Base-by-base conservation (phyloP, 1,140 invertebrate genomes). In the Sinonovacula constricta region DNA sequence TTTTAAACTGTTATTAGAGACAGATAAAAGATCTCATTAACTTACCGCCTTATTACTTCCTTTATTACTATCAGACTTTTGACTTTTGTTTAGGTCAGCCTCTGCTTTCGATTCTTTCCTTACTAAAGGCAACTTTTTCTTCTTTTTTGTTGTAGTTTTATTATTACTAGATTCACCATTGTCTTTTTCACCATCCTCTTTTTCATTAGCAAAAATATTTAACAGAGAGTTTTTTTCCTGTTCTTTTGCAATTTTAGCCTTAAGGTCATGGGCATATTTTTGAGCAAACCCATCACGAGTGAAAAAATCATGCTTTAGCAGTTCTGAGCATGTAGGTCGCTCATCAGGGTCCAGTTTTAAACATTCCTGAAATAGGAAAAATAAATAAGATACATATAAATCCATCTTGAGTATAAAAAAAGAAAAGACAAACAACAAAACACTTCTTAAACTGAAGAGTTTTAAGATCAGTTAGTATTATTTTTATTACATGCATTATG, bases 241-340 rank as follows among this genome's bases (percentile, higher is more conserved):
- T 86, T 96, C 94, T 85, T 93, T 93, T 0, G 93, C 92, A 4
- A 95, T 90, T 85, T 93, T 93, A 45, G 93, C 91, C 39, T 93
- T 90, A 12, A 96, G 88, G 60, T 95, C 94, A 0, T 92, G 91
- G 1, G 93, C 90, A 81, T 95, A 95, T 53, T 90, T 92, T 24
- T 94, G 93, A 15, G 92, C 90, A 85, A 96, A 96, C 15, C 92
- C 91, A 81, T 96, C 95, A 26, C 94, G 92, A 0, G 89, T 92
- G 87, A 96, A 96, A 81, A 95, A 94, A 36, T 92, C 91, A 88
- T 94, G 94, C 69, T 93, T 92, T 70, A 94, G 84, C 5, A 95
- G 90, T 84, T 93, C 92, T 0, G 92, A 90, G 49, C 94, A 94
- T 0, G 92, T 92, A 0, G 94, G 93, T 12, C 95, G 89, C 0